Conservation (phyloP, 2,888 invertebrate genomes). For the Acronicta alni region DNA sequence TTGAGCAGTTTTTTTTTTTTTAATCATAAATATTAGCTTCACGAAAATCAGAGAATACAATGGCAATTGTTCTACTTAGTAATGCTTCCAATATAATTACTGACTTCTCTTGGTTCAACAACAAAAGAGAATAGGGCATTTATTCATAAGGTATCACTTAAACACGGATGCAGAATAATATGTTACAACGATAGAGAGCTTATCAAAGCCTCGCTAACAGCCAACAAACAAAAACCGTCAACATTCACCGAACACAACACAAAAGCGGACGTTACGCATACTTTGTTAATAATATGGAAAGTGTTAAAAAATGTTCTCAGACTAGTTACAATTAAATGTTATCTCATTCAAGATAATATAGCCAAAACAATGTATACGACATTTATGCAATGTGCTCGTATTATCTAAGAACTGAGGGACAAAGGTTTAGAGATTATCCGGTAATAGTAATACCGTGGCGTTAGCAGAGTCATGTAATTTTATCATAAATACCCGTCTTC, state of each 20-base stretch:
- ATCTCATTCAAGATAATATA: slow-evolving; percentile 80
- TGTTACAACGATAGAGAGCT: slow-evolving; percentile 21
- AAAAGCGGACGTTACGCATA: slow-evolving; percentile 29
- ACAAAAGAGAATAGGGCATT: slow-evolving; percentile 2
- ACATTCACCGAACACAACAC: slow-evolving; percentile 27
- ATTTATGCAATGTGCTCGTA: slow-evolving; percentile 58
- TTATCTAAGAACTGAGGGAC: slow-evolving; percentile 62
- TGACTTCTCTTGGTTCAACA: slow-evolving; percentile 5
- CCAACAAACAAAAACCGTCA: slow-evolving; percentile 20
- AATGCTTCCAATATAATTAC: background rate
- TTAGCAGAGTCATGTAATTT: slow-evolving; percentile 40
- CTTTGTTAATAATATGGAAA: slow-evolving; percentile 67
- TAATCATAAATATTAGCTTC: too few species aligned
- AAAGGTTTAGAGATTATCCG: slow-evolving; percentile 47
- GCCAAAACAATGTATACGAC: slow-evolving; percentile 74
- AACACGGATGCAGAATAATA: slow-evolving; percentile 38
- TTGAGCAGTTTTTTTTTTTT: background rate
- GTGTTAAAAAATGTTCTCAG: slow-evolving; percentile 79
- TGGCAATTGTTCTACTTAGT: background rate
- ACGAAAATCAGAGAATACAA: too few species aligned
- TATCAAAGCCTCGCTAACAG: slow-evolving; percentile 28
- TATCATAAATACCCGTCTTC: slow-evolving; percentile 26
- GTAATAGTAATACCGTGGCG: slow-evolving; percentile 40
- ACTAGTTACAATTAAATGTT: slow-evolving; percentile 75
- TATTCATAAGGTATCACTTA: slow-evolving; percentile 39